phyloP scores from a whole-genome alignment of 2,113 vertebrate genomes.

The Pseudonaja textilis region DNA sequence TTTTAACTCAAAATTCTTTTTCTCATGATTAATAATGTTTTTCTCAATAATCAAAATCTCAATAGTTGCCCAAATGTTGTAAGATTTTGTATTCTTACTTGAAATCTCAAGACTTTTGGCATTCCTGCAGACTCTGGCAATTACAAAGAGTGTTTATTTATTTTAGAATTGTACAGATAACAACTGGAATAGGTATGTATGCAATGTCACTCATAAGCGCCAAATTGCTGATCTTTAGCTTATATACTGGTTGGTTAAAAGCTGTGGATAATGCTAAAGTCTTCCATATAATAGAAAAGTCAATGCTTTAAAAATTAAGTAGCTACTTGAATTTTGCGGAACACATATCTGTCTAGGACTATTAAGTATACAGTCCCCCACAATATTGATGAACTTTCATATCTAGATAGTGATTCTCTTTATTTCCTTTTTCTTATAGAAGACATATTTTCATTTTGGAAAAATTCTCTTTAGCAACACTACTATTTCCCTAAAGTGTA shows the following conservation, averaged over 20 bases:
- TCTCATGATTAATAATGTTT: neutral
- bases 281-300: neutral
- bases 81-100: neutral
- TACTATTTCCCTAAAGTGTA: slow-evolving; percentile 77
- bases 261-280: neutral
- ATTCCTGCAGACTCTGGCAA: neutral
- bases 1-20: neutral
- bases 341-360: neutral
- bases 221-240: neutral
- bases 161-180: neutral
- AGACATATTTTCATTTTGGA: slow-evolving; percentile 75
- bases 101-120: neutral
- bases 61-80: neutral
- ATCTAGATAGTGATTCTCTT: neutral
- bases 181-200: neutral
- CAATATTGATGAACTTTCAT: neutral
- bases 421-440: slow-evolving; percentile 56
- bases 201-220: neutral
- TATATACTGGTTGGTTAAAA: neutral
- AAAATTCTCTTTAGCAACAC: slow-evolving; percentile 80
- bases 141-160: neutral
- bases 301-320: neutral
- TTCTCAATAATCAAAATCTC: neutral
- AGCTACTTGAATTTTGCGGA: neutral
- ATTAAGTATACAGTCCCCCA: neutral